These are phyloP conservation scores for Volucella zonaria DNA, from an alignment of 2,888 invertebrate genomes.

Conservation along the genomic window DNA sequence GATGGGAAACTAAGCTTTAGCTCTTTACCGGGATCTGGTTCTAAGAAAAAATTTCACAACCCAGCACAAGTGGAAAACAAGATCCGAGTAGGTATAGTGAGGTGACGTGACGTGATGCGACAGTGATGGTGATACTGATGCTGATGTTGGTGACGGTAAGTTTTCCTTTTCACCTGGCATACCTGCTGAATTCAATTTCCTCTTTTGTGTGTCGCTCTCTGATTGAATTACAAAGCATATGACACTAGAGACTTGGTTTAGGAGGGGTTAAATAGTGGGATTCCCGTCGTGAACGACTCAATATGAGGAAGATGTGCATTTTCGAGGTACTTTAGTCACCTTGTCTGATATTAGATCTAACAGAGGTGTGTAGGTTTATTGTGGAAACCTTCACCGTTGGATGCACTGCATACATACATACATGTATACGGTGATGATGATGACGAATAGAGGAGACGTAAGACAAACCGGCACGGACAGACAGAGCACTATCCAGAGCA, in stretches of 20 bases:
- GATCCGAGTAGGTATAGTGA: not conserved
- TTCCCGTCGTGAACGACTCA: too few relatives aligned
- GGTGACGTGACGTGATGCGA: too few relatives aligned
- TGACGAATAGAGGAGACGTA: too few relatives aligned
- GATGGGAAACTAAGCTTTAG: conserved; percentile 18
- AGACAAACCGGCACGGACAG: too few relatives aligned
- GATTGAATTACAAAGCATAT: conserved; percentile 68
- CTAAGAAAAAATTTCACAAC: conserved; percentile 45
- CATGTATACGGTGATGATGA: too few relatives aligned
- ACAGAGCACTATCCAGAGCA: too few relatives aligned
- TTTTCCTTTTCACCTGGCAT: conserved; percentile 44
- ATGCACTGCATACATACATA: conserved; percentile 9
- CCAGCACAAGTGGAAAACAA: conserved; percentile 14
- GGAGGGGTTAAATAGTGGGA: not conserved
- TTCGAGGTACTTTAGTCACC: not conserved
- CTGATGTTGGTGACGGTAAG: conserved; percentile 6
- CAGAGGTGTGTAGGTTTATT: conserved; percentile 15
- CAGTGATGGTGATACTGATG: too few relatives aligned
- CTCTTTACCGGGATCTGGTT: conserved; percentile 20
- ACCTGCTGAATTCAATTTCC: conserved; percentile 53
- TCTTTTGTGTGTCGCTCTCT: conserved; percentile 47
- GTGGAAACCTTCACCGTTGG: conserved; percentile 10
- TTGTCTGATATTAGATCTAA: conserved; percentile 20
- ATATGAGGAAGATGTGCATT: not conserved
- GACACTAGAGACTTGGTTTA: conserved; percentile 32